Base-by-base conservation (phyloP, 2,888 invertebrate genomes). In the Chalcosyrphus nemorum region DNA sequence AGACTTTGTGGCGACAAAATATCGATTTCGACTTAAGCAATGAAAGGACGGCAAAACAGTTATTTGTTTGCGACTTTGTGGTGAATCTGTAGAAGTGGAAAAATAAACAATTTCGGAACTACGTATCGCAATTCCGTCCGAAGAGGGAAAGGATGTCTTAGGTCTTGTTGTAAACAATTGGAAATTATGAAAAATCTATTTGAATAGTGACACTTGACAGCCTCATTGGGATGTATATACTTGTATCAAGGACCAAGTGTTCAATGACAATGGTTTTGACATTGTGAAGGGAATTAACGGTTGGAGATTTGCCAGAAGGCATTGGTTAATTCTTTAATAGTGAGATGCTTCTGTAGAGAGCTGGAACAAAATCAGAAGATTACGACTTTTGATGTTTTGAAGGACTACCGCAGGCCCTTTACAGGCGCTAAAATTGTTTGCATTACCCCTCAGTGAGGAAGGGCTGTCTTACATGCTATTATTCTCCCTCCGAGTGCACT, bases 1-100 rank as follows among this genome's bases (percentile, higher is more conserved):
- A 74, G 82, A 82, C 78, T 57, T 56, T 61, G 47, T 63, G 82
- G 72, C 78, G 82, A 57, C 82, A 45, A 19, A 47, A 35, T 70
- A 78, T 78, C 63, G 78, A 82, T 71, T 71, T 59, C 59, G n/a
- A 11, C 32, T 29, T 29, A 35, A 24, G 32, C 2, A 35, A 32
- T 43, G 56, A 35, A n/a, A n/a, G 21, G 32, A 21, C 19, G 17
- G 24, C 29, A 27, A 56, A 57, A 38, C 38, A n/a, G n/a, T n/a
- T 24, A 32, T 47, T 32, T 21, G 24, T 24, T 27, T 61, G 32
- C 9, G 47, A 6, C 35, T 65, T 32, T 35, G 19, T n/a, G n/a
- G n/a, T n/a, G 13, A 38, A 65, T 65, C 50, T 1, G 24, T 50
- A 35, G 50, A 21, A 38, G 50, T 21, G 50, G 38, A 65, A 38